Conservation (phyloP, 2,113 vertebrate genomes). For the Hippolais icterina region DNA sequence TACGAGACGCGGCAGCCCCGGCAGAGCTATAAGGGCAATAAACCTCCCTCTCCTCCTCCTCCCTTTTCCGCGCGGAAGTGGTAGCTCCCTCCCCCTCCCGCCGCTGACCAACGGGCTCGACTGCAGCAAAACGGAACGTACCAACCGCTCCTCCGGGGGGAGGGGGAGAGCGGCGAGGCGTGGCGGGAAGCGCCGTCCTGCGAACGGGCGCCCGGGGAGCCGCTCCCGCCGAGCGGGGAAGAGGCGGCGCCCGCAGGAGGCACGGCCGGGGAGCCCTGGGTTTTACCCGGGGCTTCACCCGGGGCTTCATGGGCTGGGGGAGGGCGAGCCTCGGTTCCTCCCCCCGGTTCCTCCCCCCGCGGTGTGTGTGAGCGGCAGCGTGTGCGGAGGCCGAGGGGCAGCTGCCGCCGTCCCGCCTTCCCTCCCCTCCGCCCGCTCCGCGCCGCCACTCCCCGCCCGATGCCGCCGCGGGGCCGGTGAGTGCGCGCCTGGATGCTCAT, state of each 20-base stretch:
- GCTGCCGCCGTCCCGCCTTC: not conserved
- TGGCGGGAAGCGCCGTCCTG: not conserved
- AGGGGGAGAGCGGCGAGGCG: not conserved
- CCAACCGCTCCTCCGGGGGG: constrained; percentile 56
- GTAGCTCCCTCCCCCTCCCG: constrained; percentile 17
- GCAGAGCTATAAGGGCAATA: not conserved
- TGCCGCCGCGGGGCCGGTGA: constrained; percentile 47
- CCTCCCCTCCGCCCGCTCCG: not conserved
- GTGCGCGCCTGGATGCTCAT: constrained; percentile 58
- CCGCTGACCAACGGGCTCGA: not conserved
- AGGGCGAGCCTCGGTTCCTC: not conserved
- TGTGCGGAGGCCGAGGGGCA: constrained; percentile 3
- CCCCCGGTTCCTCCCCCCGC: not conserved
- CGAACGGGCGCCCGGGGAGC: not conserved
- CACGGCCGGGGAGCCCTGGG: not conserved
- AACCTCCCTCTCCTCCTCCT: not conserved
- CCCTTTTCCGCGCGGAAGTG: not conserved
- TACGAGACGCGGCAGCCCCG: too few relatives aligned
- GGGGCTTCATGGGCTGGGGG: constrained; percentile 21
- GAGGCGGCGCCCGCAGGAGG: not conserved
- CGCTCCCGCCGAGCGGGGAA: not conserved
- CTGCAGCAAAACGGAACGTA: constrained; percentile 77
- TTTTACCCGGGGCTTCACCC: not conserved
- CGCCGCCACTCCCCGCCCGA: not conserved
- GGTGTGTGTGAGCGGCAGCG: not conserved